A percentile compares a stretch with the other conserved stretches of the same genome.
These are phyloP conservation scores for Polyergus mexicanus DNA, from an alignment of 1,140 invertebrate genomes.

Conservation along the genomic window DNA sequence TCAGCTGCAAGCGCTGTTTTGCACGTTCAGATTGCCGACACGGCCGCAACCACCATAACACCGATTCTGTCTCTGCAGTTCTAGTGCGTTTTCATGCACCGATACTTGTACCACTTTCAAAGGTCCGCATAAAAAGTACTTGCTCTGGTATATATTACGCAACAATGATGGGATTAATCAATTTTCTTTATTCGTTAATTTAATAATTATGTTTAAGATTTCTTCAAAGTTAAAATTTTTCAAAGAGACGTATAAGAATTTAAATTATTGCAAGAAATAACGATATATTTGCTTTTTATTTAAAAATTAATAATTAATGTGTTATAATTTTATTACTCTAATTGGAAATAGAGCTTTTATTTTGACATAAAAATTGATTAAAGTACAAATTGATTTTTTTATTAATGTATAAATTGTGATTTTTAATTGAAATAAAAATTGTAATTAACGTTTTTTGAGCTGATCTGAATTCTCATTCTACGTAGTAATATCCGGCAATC, in stretches of 20 bases:
- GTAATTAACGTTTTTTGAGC: background rate
- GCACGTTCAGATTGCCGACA: slow-evolving; percentile 72
- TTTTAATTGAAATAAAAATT: background rate
- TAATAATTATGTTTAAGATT: slow-evolving; percentile 13
- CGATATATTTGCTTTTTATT: background rate
- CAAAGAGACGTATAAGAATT: background rate
- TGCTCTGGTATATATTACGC: background rate
- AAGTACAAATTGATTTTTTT: background rate
- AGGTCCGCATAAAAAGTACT: slow-evolving; percentile 1
- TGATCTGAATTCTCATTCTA: background rate
- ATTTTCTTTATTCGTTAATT: background rate
- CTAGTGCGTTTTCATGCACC: slow-evolving; percentile 69
- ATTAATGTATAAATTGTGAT: background rate
- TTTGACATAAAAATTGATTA: background rate
- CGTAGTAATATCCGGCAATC: background rate
- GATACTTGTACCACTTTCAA: slow-evolving; percentile 51
- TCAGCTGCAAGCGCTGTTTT: slow-evolving; percentile 77
- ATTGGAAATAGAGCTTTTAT: background rate
- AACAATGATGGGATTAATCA: background rate
- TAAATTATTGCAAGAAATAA: background rate
- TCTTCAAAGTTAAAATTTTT: background rate
- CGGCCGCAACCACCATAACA: slow-evolving; percentile 62
- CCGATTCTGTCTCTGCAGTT: slow-evolving; percentile 40
- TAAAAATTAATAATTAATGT: background rate
- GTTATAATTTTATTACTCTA: background rate